Percentiles rank a stretch among this genome's conserved stretches.
Conservation (phyloP, 2,888 invertebrate genomes). For the Dione vanillae region DNA sequence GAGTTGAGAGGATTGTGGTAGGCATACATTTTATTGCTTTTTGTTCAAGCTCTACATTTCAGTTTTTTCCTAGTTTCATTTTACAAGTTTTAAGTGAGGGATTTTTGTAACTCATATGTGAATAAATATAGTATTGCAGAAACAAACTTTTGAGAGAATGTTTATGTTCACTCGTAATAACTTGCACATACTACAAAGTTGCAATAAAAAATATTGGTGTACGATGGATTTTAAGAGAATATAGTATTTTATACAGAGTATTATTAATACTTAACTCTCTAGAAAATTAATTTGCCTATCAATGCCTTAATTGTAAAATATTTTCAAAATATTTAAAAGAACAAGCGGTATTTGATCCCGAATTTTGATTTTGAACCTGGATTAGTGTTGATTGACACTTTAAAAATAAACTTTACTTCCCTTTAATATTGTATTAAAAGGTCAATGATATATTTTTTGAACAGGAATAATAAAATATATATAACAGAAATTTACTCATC, state of each 20-base stretch:
- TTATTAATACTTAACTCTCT: background rate
- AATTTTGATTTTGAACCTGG: too few species aligned
- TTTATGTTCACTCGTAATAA: constrained; percentile 13
- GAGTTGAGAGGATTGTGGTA: constrained; percentile 8
- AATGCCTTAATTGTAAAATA: too few species aligned
- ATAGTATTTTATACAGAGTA: background rate
- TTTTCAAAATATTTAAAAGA: too few species aligned
- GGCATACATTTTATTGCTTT: constrained; percentile 18
- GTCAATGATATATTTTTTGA: too few species aligned
- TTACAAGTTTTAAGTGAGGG: constrained; percentile 22
- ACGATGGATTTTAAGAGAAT: constrained; percentile 2
- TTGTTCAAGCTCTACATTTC: constrained; percentile 20
- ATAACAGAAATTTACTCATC: too few species aligned
- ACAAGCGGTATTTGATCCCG: too few species aligned
- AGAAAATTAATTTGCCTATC: background rate
- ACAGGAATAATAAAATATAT: too few species aligned
- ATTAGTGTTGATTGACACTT: too few species aligned
- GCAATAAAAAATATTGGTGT: background rate
- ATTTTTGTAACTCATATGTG: constrained; percentile 21
- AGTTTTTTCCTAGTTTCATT: constrained; percentile 24
- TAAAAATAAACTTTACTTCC: too few species aligned
- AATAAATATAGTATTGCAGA: constrained; percentile 11
- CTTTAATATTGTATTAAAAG: too few species aligned
- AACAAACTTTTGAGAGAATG: constrained; percentile 20
- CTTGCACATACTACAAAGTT: constrained; percentile 5